Conservation (phyloP, 2,113 vertebrate species). For the Brachyistius frenatus region DNA sequence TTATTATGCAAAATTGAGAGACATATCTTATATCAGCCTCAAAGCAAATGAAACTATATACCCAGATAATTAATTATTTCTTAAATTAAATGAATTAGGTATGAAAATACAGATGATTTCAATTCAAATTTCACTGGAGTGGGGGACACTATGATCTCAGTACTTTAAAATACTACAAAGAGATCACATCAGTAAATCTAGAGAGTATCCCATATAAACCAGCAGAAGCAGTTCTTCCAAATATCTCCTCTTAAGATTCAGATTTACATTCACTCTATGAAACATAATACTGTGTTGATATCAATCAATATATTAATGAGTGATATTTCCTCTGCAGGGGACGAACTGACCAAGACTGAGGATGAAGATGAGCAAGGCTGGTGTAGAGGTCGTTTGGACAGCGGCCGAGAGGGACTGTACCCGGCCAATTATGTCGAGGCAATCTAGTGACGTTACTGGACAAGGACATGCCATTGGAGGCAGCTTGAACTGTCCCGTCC, state of each 20-base stretch:
- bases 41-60: too few relatives aligned
- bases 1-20: too few relatives aligned
- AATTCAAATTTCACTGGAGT: too few relatives aligned
- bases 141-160: too few relatives aligned
- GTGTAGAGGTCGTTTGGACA: slow-evolving; percentile 98
- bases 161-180: too few relatives aligned
- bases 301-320: background rate
- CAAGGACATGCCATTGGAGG: slow-evolving; percentile 80
- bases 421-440: slow-evolving; percentile 98
- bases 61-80: too few relatives aligned
- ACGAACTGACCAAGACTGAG: slow-evolving; percentile 95
- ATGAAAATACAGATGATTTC: too few relatives aligned
- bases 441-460: slow-evolving; percentile 86
- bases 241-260: background rate
- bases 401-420: slow-evolving; percentile 94
- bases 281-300: background rate
- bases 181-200: too few relatives aligned
- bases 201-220: too few relatives aligned
- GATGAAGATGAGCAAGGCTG: slow-evolving; percentile 98
- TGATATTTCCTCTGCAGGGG: slow-evolving; percentile 84
- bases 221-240: background rate
- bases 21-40: too few relatives aligned
- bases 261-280: background rate
- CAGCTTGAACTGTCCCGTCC: slow-evolving; percentile 84
- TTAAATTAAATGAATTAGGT: too few relatives aligned